Evolutionary conservation across 1,140 invertebrate species (phyloP).

Genomic region (Diachasma alloeum): DNA sequence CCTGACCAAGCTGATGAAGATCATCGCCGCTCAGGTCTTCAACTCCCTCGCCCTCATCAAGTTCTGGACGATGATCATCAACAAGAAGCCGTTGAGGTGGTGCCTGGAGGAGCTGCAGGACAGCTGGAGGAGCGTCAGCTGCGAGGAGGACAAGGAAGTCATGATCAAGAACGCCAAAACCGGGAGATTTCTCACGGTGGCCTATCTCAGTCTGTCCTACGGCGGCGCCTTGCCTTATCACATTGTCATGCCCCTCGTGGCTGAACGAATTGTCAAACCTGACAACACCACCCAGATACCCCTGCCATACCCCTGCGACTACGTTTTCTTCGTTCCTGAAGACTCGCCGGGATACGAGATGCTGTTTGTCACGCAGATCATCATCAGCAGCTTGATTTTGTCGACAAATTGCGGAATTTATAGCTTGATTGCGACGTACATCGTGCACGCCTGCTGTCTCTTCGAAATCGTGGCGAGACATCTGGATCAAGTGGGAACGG

Average conservation of each 20-base stretch:
- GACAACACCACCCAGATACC: constrained; percentile 55
- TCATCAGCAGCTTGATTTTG: constrained; percentile 56
- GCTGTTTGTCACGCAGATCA: constrained; percentile 50
- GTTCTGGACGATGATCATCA: constrained; percentile 55
- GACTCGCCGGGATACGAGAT: constrained; percentile 52
- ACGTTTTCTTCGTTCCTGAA: constrained; percentile 53
- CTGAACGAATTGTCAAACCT: constrained; percentile 42
- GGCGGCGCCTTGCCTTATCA: constrained; percentile 57
- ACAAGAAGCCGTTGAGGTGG: constrained; percentile 44
- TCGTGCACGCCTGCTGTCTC: constrained; percentile 52
- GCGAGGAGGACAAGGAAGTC: constrained; percentile 43
- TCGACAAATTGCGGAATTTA: constrained; percentile 57
- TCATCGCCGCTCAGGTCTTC: constrained; percentile 55
- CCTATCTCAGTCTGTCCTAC: constrained; percentile 52
- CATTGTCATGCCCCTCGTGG: constrained; percentile 52
- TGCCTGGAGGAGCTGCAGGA: constrained; percentile 50
- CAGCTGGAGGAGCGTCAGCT: constrained; percentile 45
- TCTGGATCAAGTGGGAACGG: constrained; percentile 34
- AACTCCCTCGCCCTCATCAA: constrained; percentile 53
- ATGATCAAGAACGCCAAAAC: constrained; percentile 53
- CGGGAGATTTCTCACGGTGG: constrained; percentile 48
- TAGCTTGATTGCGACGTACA: constrained; percentile 48
- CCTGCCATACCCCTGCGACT: constrained; percentile 55
- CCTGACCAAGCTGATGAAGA: constrained; percentile 53
- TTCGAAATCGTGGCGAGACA: constrained; percentile 48